Evolutionary conservation across 2,888 invertebrate species (phyloP).

Genomic region (Cheilosia grossa): DNA sequence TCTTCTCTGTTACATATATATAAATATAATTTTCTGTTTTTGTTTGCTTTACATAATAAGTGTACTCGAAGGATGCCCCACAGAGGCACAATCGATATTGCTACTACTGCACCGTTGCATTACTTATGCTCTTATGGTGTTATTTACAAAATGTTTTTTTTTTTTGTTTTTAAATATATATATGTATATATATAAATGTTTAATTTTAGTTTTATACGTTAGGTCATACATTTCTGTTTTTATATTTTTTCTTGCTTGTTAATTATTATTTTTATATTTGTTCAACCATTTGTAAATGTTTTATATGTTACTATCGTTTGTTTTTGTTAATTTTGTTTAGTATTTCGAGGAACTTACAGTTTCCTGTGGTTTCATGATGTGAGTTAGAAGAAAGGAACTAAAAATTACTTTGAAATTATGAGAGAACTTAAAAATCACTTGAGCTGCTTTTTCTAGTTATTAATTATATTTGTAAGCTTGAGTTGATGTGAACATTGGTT

Average conservation of each 20-base stretch:
- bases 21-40: constrained; percentile 67
- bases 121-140: constrained; percentile 33
- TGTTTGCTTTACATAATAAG: constrained; percentile 72
- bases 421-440: constrained; percentile 67
- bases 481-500: constrained; percentile 73
- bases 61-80: constrained; percentile 68
- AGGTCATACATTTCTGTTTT: constrained; percentile 57
- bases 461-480: constrained; percentile 61
- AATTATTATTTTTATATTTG: constrained; percentile 65
- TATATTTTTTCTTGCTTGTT: constrained; percentile 69
- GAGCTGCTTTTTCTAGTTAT: constrained; percentile 70
- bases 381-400: constrained; percentile 74
- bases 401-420: constrained; percentile 59
- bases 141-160: constrained; percentile 65
- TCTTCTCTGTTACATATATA: constrained; percentile 37
- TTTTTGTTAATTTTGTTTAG: constrained; percentile 57
- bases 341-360: constrained; percentile 74
- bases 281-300: constrained; percentile 77
- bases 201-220: constrained; percentile 63
- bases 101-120: constrained; percentile 66
- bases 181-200: constrained; percentile 64
- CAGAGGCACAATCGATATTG: constrained; percentile 67
- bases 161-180: constrained; percentile 54
- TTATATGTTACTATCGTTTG: constrained; percentile 62
- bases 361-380: constrained; percentile 72